These are phyloP conservation scores for Montipora sp. DNA, from an alignment of 64 coral and sea anemone species.

Conservation along the genomic window DNA sequence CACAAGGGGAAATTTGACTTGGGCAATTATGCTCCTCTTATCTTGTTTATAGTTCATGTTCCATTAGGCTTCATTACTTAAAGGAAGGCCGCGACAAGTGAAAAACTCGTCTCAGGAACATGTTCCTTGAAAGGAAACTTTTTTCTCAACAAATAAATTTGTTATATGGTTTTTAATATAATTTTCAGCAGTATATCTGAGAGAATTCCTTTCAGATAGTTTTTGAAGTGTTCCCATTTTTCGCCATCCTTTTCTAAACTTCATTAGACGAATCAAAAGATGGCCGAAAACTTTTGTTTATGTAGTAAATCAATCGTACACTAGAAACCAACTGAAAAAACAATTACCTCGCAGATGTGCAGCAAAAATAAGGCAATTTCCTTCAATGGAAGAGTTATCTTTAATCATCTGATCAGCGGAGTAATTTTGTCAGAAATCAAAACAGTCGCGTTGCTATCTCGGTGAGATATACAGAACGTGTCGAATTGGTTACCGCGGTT, in stretches of 20 bases:
- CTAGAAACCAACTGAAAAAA: slow-evolving; percentile 11
- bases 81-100: slow-evolving; percentile 36
- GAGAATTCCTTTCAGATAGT: neutral
- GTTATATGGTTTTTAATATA: too few species aligned
- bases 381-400: slow-evolving; percentile 5
- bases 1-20: neutral
- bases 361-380: slow-evolving; percentile 37
- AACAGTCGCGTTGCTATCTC: slow-evolving; percentile 41
- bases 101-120: neutral
- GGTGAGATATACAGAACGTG: neutral
- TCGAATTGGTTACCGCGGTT: slow-evolving; percentile 4
- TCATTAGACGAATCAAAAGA: neutral
- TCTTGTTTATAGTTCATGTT: slow-evolving; percentile 48
- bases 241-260: neutral
- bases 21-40: neutral
- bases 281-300: neutral
- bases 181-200: neutral
- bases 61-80: slow-evolving; percentile 32
- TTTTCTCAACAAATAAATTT: neutral
- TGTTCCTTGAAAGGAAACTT: neutral
- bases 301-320: slow-evolving; percentile 16
- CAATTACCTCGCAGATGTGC: slow-evolving; percentile 51
- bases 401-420: slow-evolving; percentile 13
- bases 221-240: neutral
- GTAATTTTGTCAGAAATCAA: slow-evolving; percentile 35